Percentiles rank a stretch among this genome's conserved stretches.
These are phyloP conservation scores for Drosophila dives DNA, from an alignment of 2,888 invertebrate species.

Conservation along the genomic window DNA sequence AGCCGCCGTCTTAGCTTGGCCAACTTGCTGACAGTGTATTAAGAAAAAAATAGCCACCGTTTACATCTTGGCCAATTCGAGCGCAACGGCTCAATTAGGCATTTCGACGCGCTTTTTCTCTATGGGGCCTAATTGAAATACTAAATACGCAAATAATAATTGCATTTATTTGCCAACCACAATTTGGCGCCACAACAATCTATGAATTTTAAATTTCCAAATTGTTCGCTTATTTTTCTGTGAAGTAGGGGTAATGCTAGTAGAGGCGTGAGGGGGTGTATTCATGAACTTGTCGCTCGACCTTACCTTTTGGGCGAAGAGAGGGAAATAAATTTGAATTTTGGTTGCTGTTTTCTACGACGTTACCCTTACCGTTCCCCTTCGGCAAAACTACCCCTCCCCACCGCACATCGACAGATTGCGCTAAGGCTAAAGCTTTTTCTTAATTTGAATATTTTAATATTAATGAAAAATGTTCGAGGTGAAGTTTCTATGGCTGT, in stretches of 20 bases:
- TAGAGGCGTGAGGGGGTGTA: background rate
- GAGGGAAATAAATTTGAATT: slow-evolving; percentile 27
- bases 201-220: slow-evolving; percentile 69
- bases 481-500: slow-evolving; percentile 50
- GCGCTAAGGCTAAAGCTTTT: slow-evolving; percentile 34
- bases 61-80: slow-evolving; percentile 1
- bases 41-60: slow-evolving; percentile 4
- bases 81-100: slow-evolving; percentile 31
- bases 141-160: slow-evolving; percentile 58
- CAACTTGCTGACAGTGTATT: slow-evolving; percentile 65
- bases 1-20: slow-evolving; percentile 57
- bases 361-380: background rate
- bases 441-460: slow-evolving; percentile 77
- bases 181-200: slow-evolving; percentile 40
- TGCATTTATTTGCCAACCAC: slow-evolving; percentile 42
- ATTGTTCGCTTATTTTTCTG: slow-evolving; percentile 6
- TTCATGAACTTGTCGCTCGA: background rate
- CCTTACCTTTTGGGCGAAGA: slow-evolving; percentile 4
- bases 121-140: slow-evolving; percentile 50
- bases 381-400: rapidly evolving
- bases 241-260: background rate
- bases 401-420: background rate
- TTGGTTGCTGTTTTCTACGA: slow-evolving; percentile 1
- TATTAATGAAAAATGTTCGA: slow-evolving; percentile 73
- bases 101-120: background rate